These are phyloP conservation scores for Drosophila heteroneura DNA, from an alignment of 2,888 invertebrate species.

Conservation along the genomic window DNA sequence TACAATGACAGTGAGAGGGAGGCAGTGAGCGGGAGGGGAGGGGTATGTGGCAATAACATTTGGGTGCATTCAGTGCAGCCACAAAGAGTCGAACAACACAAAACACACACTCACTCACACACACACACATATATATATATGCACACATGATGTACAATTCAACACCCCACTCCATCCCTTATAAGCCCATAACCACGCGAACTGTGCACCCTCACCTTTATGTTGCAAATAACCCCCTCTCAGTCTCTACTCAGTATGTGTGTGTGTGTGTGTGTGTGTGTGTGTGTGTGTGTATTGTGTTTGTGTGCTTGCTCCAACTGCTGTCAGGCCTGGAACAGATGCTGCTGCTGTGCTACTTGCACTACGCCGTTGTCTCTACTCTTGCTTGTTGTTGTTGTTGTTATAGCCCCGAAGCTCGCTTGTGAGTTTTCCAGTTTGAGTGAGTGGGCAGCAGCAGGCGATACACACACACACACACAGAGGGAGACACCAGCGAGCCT, in stretches of 20 bases:
- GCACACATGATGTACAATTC: not conserved
- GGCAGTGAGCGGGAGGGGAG: not conserved
- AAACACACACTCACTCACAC: conserved; percentile 3
- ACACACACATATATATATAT: not conserved
- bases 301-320: conserved; percentile 53
- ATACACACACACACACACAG: not conserved
- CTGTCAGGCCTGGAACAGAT: conserved; percentile 48
- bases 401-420: conserved; percentile 58
- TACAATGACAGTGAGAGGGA: conserved; percentile 21
- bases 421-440: conserved; percentile 38
- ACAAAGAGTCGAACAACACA: conserved; percentile 37
- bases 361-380: conserved; percentile 36
- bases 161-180: not conserved
- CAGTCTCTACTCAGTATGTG: not conserved
- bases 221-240: not conserved
- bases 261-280: not conserved
- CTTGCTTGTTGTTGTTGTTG: conserved; percentile 36
- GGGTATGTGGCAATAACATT: conserved; percentile 23
- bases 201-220: conserved; percentile 13
- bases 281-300: conserved; percentile 25
- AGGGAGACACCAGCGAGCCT: conserved; percentile 16
- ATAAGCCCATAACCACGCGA: conserved; percentile 2
- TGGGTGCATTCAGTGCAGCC: conserved; percentile 55
- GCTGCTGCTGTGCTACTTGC: conserved; percentile 51
- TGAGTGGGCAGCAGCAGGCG: conserved; percentile 36